A percentile compares a stretch with the other conserved stretches of the same genome.
Evolutionary conservation across 1,140 invertebrate species (phyloP).

Genomic region (Drosophila malerkotliana): DNA sequence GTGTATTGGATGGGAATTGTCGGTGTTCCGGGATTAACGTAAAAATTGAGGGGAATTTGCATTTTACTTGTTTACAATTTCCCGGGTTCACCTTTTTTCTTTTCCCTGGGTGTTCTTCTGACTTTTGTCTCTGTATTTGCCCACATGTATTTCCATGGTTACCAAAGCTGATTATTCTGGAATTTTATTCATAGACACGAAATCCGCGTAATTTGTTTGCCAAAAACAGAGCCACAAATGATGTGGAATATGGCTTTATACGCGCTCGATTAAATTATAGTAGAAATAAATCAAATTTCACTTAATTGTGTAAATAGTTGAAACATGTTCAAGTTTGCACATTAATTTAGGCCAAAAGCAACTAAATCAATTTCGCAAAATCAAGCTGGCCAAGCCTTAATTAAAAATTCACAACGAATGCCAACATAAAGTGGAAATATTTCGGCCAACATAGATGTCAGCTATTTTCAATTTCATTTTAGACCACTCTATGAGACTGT

Average conservation of each 20-base stretch:
- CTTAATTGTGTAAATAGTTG: slow-evolving; percentile 31
- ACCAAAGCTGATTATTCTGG: slow-evolving; percentile 18
- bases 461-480: slow-evolving; percentile 6
- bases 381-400: slow-evolving; percentile 5
- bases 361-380: slow-evolving; percentile 33
- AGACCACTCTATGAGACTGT: not conserved
- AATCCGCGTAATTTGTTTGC: slow-evolving; percentile 52
- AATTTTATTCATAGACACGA: slow-evolving; percentile 37
- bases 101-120: not conserved
- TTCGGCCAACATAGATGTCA: slow-evolving; percentile 23
- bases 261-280: not conserved
- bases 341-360: slow-evolving; percentile 30
- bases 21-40: slow-evolving; percentile 72
- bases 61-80: slow-evolving; percentile 55
- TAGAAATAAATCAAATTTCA: slow-evolving; percentile 11
- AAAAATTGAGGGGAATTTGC: slow-evolving; percentile 74
- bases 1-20: slow-evolving; percentile 64
- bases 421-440: slow-evolving; percentile 25
- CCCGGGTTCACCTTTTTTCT: slow-evolving; percentile 1
- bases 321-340: slow-evolving; percentile 19
- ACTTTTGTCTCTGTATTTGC: slow-evolving; percentile 19
- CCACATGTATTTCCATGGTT: slow-evolving; percentile 20
- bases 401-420: slow-evolving; percentile 30
- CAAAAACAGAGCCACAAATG: slow-evolving; percentile 16
- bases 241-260: slow-evolving; percentile 9